Percentiles rank a stretch among this genome's conserved stretches.
phyloP scores from a whole-genome alignment of 2,888 invertebrate genomes.

The Archips crataeganus region DNA sequence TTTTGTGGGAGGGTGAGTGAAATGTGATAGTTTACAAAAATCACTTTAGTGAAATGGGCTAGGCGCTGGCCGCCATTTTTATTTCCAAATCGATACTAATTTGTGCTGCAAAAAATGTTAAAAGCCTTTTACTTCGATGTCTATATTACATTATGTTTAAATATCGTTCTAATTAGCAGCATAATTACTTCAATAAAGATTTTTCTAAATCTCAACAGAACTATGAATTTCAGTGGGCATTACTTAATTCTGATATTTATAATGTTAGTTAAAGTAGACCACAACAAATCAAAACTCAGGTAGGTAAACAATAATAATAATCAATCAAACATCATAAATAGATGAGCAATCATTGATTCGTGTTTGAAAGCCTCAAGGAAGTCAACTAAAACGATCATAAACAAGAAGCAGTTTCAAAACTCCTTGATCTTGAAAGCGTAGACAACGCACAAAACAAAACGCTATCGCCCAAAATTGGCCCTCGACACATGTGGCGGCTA shows the following conservation, averaged over 20 bases:
- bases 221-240: no score
- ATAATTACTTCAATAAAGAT: background rate
- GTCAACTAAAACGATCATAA: background rate
- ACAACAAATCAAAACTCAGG: background rate
- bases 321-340: background rate
- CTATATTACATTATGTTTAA: background rate
- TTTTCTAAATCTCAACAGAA: no score
- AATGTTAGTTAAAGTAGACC: background rate
- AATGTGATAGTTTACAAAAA: slow-evolving; percentile 42
- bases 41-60: slow-evolving; percentile 35
- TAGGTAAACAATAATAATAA: background rate
- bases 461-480: slow-evolving; percentile 72
- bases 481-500: slow-evolving; percentile 75
- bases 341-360: background rate
- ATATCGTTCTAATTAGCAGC: background rate
- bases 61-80: slow-evolving; percentile 32
- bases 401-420: slow-evolving; percentile 6
- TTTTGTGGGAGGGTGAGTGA: slow-evolving; percentile 37
- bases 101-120: background rate
- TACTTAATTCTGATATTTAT: no score
- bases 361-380: background rate
- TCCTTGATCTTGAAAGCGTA: slow-evolving; percentile 43
- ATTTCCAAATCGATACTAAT: slow-evolving; percentile 5
- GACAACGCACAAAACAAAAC: slow-evolving; percentile 55
- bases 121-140: background rate